Base-by-base conservation (phyloP, 2,797 vertebrate genomes). In the Siniperca scherzeri region DNA sequence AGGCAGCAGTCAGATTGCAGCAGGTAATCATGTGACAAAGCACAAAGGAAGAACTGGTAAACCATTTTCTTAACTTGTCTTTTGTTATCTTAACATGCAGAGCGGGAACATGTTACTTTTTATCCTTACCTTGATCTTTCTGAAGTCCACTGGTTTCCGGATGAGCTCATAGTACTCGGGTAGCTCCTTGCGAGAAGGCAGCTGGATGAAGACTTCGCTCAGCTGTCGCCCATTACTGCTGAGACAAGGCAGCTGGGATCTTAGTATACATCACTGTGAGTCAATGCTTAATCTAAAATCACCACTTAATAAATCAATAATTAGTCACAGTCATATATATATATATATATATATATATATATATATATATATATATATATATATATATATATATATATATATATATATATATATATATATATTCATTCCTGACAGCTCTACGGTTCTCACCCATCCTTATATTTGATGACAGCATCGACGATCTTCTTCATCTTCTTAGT, bases 401-500 rank as follows among this genome's bases (percentile, higher is more conserved):
- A n/a, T n/a, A n/a, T n/a, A n/a, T n/a, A n/a, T n/a, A n/a, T n/a
- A n/a, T n/a, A n/a, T 27, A 30, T 30, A 30, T 30, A 30, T 30
- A 3, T 30, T 30, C 4, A 56, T 36, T 48, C 30, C 33, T n/a
- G 33, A 38, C 36, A n/a, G 14, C 27, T 53, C 13, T 30, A 30
- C 30, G 17, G 4, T 52, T 27, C 96, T 95, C 90, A 99, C 98
- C 97, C 97, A 85, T 99, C 98, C 82, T 99, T 99, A 61, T 99
- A 99, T 85, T 99, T 99, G 90, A 99, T 98, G 36, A 99, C 98
- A 0, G 98, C 97, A 0, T 99, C 98, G 3, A 99, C 97, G 0
- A 96, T 97, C 92, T 99, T 99, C 95, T 97, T 97, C 98, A 99
- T 99, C 86, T 99, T 99, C 89, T 98, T 98, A 71, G 98, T 99